Evolutionary conservation across 2,888 invertebrate genomes (phyloP).

Genomic region (Oligia strigilis): DNA sequence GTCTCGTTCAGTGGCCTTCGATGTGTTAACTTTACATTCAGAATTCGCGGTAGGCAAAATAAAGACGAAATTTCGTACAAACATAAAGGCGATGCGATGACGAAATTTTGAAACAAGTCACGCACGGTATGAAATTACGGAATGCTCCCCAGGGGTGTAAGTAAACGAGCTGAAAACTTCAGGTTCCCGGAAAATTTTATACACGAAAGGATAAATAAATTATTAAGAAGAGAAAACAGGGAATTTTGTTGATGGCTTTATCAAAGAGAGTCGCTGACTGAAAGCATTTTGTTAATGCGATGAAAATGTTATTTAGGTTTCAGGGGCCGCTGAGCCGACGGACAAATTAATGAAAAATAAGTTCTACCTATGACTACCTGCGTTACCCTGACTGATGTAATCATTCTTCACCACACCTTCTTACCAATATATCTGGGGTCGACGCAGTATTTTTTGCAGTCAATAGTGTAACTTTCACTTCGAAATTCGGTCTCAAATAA

Average conservation of each 20-base stretch:
- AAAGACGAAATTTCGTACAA: slow-evolving; percentile 32
- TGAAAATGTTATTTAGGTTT: slow-evolving; percentile 15
- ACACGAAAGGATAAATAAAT: slow-evolving; percentile 67
- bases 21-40: neutral
- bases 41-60: slow-evolving; percentile 33
- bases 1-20: too few relatives aligned
- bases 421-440: too few relatives aligned
- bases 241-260: slow-evolving; percentile 45
- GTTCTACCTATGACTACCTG: neutral
- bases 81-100: slow-evolving; percentile 41
- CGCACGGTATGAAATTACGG: slow-evolving; percentile 67
- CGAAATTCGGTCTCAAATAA: too few relatives aligned
- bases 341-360: neutral
- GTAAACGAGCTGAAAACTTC: slow-evolving; percentile 65
- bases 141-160: slow-evolving; percentile 61
- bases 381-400: neutral
- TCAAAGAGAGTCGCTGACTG: slow-evolving; percentile 13
- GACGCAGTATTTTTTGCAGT: neutral
- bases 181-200: slow-evolving; percentile 60
- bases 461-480: neutral
- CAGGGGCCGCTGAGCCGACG: neutral
- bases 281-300: slow-evolving; percentile 10
- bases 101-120: slow-evolving; percentile 66
- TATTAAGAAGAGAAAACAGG: slow-evolving; percentile 57
- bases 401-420: neutral